Conservation (phyloP, 2,113 vertebrate species). For the Corapipo altera region DNA sequence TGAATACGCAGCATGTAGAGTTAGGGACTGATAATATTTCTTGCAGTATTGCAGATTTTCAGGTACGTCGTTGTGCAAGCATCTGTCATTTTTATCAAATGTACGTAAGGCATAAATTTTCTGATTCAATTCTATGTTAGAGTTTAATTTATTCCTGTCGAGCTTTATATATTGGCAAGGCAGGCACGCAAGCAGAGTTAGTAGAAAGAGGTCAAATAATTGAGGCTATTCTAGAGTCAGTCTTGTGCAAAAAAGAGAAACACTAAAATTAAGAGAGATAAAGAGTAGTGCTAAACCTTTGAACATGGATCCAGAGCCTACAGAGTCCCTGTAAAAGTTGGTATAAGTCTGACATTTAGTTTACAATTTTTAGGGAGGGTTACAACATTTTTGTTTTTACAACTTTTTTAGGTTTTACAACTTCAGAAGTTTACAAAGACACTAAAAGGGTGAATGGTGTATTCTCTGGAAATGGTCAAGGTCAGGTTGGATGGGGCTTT, state of each 20-base stretch:
- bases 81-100: not conserved
- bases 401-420: not conserved
- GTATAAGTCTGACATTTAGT: not conserved
- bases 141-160: not conserved
- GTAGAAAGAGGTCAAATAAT: not conserved
- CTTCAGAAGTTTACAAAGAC: not conserved
- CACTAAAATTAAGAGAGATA: not conserved
- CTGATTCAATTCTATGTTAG: not conserved
- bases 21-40: not conserved
- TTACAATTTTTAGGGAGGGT: accelerated
- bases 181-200: not conserved
- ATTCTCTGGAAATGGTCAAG: not conserved
- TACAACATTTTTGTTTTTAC: not conserved
- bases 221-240: not conserved
- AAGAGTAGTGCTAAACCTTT: not conserved
- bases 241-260: not conserved
- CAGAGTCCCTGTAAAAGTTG: not conserved
- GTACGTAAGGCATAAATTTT: not conserved
- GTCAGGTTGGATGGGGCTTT: not conserved
- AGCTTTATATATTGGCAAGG: not conserved
- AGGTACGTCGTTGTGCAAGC: not conserved
- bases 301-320: accelerated
- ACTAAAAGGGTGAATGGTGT: not conserved
- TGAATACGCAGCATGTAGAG: not conserved
- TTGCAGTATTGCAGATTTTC: not conserved